Percentiles rank a stretch among this genome's conserved stretches.
phyloP scores from a whole-genome alignment of 2,113 vertebrate species.

The Zosterops hypoxanthus region DNA sequence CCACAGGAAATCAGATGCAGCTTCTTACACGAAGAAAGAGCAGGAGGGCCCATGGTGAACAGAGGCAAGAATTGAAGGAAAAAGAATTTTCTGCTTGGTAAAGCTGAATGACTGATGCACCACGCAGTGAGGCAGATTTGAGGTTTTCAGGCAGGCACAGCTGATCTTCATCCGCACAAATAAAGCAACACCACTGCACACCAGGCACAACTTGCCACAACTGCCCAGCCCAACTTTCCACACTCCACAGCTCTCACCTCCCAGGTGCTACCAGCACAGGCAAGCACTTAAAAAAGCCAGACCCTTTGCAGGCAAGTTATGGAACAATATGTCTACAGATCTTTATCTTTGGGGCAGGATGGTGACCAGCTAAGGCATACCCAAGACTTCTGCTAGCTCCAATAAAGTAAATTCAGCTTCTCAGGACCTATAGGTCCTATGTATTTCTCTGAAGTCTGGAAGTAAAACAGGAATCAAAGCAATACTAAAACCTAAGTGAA shows the following conservation, averaged over 20 bases:
- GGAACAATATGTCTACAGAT: not conserved
- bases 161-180: not conserved
- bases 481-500: not conserved
- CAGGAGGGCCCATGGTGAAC: not conserved
- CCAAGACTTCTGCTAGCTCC: fast-evolving
- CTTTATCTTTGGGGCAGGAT: not conserved
- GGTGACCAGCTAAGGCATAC: not conserved
- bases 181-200: fast-evolving
- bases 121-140: not conserved
- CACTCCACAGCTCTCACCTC: not conserved
- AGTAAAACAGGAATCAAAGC: not conserved
- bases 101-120: not conserved
- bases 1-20: not conserved
- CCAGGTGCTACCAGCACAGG: not conserved
- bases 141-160: not conserved
- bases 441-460: not conserved
- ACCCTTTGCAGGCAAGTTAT: not conserved
- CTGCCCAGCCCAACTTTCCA: fast-evolving
- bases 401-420: not conserved
- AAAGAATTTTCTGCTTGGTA: not conserved
- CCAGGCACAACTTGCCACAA: not conserved
- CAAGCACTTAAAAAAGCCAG: not conserved
- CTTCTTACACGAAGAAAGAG: not conserved
- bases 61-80: not conserved
- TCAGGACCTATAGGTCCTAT: not conserved